These are phyloP conservation scores for Monochamus saltuarius DNA, from an alignment of 1,140 invertebrate species.

Conservation along the genomic window DNA sequence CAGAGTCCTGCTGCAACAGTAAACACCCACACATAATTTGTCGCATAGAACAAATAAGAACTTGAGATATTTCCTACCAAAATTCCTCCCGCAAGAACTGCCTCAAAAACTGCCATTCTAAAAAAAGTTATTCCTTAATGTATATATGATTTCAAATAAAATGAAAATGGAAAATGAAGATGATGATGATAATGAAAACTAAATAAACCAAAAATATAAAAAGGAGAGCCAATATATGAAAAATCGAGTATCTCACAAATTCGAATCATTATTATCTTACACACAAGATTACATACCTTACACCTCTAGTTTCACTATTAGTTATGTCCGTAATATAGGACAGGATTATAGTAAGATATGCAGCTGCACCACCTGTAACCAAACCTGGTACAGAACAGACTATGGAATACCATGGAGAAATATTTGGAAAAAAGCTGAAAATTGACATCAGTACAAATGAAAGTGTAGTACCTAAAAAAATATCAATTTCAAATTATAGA, in stretches of 20 bases:
- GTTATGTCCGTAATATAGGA: background rate
- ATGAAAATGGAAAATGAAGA: background rate
- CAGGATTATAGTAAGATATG: background rate
- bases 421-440: constrained; percentile 27
- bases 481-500: background rate
- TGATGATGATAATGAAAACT: background rate
- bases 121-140: constrained; percentile 5
- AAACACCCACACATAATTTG: constrained; percentile 6
- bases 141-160: background rate
- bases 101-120: constrained; percentile 21
- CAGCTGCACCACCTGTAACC: constrained; percentile 30
- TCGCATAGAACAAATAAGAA: constrained; percentile 14
- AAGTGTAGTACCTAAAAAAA: constrained; percentile 29
- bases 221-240: too few species aligned
- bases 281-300: background rate
- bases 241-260: too few species aligned
- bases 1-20: background rate
- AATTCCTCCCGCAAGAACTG: constrained; percentile 2
- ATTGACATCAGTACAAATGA: constrained; percentile 20
- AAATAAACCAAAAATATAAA: too few species aligned
- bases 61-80: constrained; percentile 9
- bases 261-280: too few species aligned
- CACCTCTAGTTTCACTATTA: background rate
- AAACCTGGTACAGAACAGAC: constrained; percentile 25
- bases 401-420: constrained; percentile 40